Evolutionary conservation across 1,140 invertebrate species (phyloP).

Genomic region (Lithobius niger): DNA sequence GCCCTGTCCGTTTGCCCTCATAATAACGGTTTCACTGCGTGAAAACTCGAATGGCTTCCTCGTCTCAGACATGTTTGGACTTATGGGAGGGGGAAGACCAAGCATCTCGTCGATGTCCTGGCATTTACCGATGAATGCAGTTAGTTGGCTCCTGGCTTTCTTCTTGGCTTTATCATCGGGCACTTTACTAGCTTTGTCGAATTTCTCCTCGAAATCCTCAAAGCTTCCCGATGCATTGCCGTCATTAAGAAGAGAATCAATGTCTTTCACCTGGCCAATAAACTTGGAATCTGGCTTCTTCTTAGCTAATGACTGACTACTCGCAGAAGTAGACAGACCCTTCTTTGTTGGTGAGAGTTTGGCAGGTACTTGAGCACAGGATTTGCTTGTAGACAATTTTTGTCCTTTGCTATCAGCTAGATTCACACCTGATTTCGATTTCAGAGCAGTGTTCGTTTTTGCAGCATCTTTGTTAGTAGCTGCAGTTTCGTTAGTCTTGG

Average conservation of each 20-base stretch:
- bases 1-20: not conserved
- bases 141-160: not conserved
- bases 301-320: not conserved
- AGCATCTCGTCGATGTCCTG: slow-evolving; percentile 24
- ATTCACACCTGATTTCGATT: not conserved
- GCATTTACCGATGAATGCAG: slow-evolving; percentile 19
- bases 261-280: slow-evolving; percentile 8
- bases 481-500: too few relatives aligned
- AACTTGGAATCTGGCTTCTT: not conserved
- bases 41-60: not conserved
- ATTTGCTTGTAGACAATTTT: too few relatives aligned
- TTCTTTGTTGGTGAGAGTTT: too few relatives aligned
- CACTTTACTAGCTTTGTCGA: not conserved
- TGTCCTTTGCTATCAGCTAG: too few relatives aligned
- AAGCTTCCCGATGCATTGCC: slow-evolving; percentile 3
- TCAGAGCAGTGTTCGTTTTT: too few relatives aligned
- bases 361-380: too few relatives aligned
- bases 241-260: slow-evolving; percentile 6
- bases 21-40: not conserved
- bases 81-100: slow-evolving; percentile 15
- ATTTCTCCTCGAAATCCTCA: slow-evolving; percentile 13
- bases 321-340: too few relatives aligned
- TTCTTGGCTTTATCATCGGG: not conserved
- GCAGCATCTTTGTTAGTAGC: too few relatives aligned
- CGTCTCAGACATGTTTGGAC: slow-evolving; percentile 11